These are phyloP conservation scores for Monopis laevigella DNA, from an alignment of 2,888 invertebrate genomes.

Conservation along the genomic window DNA sequence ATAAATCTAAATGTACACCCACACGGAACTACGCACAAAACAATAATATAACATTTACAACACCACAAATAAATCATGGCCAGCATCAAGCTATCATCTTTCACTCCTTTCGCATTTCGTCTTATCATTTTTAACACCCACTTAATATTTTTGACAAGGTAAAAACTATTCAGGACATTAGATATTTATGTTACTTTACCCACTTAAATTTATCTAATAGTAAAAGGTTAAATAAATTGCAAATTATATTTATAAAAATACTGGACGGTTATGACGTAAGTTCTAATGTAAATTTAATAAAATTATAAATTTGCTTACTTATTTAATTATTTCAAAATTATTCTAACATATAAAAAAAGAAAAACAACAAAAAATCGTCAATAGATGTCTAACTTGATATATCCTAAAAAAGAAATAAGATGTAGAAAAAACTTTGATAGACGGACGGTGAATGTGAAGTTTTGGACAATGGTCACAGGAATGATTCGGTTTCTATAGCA, in stretches of 20 bases:
- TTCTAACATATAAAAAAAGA: no score
- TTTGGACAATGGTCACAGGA: conserved; percentile 63
- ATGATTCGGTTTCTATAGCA: conserved; percentile 20
- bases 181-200: neutral
- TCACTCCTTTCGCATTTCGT: conserved; percentile 47
- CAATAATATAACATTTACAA: conserved; percentile 48
- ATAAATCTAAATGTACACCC: conserved; percentile 56
- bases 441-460: conserved; percentile 51
- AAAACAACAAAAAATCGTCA: conserved; percentile 29
- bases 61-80: conserved; percentile 58
- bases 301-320: no score
- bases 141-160: conserved; percentile 33
- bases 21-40: conserved; percentile 36
- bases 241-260: no score
- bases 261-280: no score
- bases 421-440: conserved; percentile 33
- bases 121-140: conserved; percentile 64
- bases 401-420: conserved; percentile 32
- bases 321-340: no score
- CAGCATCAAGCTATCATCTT: conserved; percentile 50
- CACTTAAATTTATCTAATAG: no score
- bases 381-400: conserved; percentile 40
- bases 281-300: no score
- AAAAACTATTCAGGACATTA: neutral
- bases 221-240: no score